Conservation (phyloP, 1,140 invertebrate species). For the Ceratoteleas bidentatus region DNA sequence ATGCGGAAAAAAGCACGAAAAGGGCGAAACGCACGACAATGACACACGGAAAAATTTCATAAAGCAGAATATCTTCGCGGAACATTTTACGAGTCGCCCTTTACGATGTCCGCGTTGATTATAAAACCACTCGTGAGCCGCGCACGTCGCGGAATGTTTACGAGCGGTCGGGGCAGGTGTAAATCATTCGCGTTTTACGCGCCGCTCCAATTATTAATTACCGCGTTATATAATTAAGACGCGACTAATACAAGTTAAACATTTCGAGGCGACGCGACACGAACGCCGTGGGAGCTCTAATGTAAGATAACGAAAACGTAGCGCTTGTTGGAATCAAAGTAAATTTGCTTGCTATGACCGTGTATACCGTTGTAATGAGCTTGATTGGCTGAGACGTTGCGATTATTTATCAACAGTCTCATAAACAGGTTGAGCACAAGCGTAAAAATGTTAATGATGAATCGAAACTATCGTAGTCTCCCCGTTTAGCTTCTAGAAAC, state of each 20-base stretch:
- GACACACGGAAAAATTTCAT: slow-evolving; percentile 47
- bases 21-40: too few species aligned
- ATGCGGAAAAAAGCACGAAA: too few species aligned
- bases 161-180: too few species aligned
- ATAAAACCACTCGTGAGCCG: slow-evolving; percentile 37
- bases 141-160: slow-evolving; percentile 1
- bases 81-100: slow-evolving; percentile 42
- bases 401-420: too few species aligned
- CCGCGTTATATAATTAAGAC: slow-evolving; percentile 38
- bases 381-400: too few species aligned
- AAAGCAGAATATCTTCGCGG: slow-evolving; percentile 43
- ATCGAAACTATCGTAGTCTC: too few species aligned
- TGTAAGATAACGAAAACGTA: slow-evolving; percentile 60
- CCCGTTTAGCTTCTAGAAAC: too few species aligned
- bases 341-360: slow-evolving; percentile 35
- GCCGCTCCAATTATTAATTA: too few species aligned
- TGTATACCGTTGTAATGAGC: slow-evolving; percentile 1
- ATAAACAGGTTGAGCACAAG: too few species aligned
- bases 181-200: too few species aligned
- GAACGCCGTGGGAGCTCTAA: slow-evolving; percentile 39
- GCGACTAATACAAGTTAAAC: slow-evolving; percentile 45
- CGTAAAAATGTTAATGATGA: too few species aligned
- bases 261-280: slow-evolving; percentile 27
- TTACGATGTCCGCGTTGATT: slow-evolving; percentile 28
- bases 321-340: slow-evolving; percentile 57